Conservation (phyloP, 2,888 invertebrate genomes). For the Agapostemon virescens region DNA sequence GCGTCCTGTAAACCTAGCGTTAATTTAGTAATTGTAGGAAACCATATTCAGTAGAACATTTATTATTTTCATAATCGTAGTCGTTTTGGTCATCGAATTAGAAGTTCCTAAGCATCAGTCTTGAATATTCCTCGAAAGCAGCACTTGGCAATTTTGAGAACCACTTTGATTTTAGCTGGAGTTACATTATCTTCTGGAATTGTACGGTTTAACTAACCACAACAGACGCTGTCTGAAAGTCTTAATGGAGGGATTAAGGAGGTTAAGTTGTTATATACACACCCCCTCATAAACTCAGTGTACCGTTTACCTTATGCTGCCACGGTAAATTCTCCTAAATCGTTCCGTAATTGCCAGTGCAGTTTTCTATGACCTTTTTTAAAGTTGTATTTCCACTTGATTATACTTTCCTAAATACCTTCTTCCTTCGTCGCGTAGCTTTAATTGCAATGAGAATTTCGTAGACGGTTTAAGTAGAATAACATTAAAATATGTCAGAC, state of each 20-base stretch:
- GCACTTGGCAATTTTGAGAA: not conserved
- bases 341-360: not conserved
- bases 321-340: constrained; percentile 3
- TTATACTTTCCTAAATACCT: not conserved
- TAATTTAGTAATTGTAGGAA: not conserved
- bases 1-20: too few species aligned
- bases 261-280: constrained; percentile 14
- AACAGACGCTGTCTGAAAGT: constrained; percentile 14
- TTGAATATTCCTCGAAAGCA: not conserved
- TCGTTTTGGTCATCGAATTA: not conserved
- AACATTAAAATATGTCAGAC: not conserved
- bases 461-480: not conserved
- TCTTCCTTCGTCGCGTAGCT: not conserved
- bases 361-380: not conserved
- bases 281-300: not conserved
- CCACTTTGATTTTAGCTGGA: not conserved
- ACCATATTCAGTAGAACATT: not conserved
- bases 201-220: constrained; percentile 4
- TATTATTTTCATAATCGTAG: not conserved
- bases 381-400: not conserved
- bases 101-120: not conserved
- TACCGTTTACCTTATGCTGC: not conserved
- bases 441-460: not conserved
- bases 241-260: constrained; percentile 20
- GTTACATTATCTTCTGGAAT: not conserved